phyloP scores from a whole-genome alignment of 2,888 invertebrate genomes.

The Drosophila anomalata region DNA sequence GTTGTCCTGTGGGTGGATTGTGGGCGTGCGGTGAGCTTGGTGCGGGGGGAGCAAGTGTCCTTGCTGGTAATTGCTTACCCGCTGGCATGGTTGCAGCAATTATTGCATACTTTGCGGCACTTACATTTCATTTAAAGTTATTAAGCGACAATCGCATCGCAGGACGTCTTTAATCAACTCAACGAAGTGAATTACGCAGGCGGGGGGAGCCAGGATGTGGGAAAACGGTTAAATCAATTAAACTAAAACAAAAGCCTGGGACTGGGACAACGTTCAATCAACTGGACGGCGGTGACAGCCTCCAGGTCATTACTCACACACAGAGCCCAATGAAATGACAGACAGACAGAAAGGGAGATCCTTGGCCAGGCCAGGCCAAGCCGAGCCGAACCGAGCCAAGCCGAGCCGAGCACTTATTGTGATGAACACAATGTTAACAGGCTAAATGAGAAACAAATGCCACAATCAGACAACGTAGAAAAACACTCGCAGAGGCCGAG shows the following conservation, averaged over 20 bases:
- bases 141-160: conserved; percentile 55
- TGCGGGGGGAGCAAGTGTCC: conserved; percentile 11
- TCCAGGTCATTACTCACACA: conserved; percentile 71
- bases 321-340: conserved; percentile 26
- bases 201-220: background rate
- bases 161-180: conserved; percentile 43
- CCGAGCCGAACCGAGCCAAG: background rate
- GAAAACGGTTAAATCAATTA: conserved; percentile 67
- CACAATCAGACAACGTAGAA: conserved; percentile 54
- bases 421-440: conserved; percentile 78
- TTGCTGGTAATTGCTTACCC: conserved; percentile 38
- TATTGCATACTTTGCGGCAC: conserved; percentile 72
- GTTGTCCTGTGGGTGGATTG: conserved; percentile 7
- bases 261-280: conserved; percentile 66
- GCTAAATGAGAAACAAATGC: conserved; percentile 77
- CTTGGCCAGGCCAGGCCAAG: conserved; percentile 10
- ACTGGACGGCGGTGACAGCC: conserved; percentile 61
- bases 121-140: conserved; percentile 72
- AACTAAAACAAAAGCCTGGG: conserved; percentile 63
- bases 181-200: conserved; percentile 37
- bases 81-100: conserved; percentile 57
- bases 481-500: conserved; percentile 17
- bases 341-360: conserved; percentile 18
- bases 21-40: background rate
- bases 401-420: conserved; percentile 68